A percentile compares a stretch with the other conserved stretches of the same genome.
Conservation (phyloP, 2,797 vertebrate genomes). For the Siniperca undulata region DNA sequence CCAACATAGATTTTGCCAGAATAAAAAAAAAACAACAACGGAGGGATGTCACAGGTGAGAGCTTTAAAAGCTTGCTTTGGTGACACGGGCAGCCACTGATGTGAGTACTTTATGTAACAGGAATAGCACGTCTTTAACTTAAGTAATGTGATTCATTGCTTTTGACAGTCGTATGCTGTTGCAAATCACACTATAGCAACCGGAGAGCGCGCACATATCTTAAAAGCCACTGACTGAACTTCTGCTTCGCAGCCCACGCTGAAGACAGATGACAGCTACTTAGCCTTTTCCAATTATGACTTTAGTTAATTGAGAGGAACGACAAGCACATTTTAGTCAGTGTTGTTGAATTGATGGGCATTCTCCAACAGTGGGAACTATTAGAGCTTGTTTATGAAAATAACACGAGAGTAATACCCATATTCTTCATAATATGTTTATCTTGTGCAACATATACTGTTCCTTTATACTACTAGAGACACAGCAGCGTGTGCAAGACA, state of each 20-base stretch:
- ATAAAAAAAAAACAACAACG: not conserved
- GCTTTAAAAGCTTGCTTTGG: slow-evolving; percentile 62
- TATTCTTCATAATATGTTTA: slow-evolving; percentile 65
- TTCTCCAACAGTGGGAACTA: slow-evolving; percentile 35
- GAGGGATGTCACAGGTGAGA: slow-evolving; percentile 59
- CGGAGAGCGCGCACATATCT: slow-evolving; percentile 38
- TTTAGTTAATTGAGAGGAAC: slow-evolving; percentile 80
- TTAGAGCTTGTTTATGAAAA: slow-evolving; percentile 72
- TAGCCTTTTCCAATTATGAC: slow-evolving; percentile 77
- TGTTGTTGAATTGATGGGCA: slow-evolving; percentile 62
- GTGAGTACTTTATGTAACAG: slow-evolving; percentile 66
- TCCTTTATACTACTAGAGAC: slow-evolving; percentile 5
- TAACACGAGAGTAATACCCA: slow-evolving; percentile 59
- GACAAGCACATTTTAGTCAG: slow-evolving; percentile 60
- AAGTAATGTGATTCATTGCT: slow-evolving; percentile 74
- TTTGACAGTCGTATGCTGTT: slow-evolving; percentile 60
- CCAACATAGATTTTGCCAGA: slow-evolving; percentile 13
- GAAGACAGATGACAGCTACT: slow-evolving; percentile 74
- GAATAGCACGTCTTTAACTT: slow-evolving; percentile 62
- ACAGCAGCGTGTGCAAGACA: slow-evolving; percentile 11
- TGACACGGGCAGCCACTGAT: slow-evolving; percentile 48
- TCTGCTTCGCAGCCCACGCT: slow-evolving; percentile 63
- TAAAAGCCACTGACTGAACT: slow-evolving; percentile 66
- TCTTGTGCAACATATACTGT: slow-evolving; percentile 40
- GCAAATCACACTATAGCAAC: slow-evolving; percentile 57